Evolutionary conservation across 2,113 vertebrate species (phyloP).

Genomic region (Ptyas mucosa): DNA sequence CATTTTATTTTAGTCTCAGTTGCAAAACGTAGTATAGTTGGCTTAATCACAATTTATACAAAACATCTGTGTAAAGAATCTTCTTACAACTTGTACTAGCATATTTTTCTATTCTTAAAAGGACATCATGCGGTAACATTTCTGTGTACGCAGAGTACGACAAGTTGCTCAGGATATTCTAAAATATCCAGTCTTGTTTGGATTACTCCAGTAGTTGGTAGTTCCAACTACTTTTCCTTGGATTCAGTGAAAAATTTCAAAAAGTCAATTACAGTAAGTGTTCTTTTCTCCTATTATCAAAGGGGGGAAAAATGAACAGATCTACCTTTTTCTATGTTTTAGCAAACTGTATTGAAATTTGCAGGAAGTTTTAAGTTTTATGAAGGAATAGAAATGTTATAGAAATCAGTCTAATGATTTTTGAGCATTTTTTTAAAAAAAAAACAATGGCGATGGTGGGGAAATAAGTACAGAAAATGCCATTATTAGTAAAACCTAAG

Average conservation of each 20-base stretch:
- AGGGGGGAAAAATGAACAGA: background rate
- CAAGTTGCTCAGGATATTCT: background rate
- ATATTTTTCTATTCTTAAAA: background rate
- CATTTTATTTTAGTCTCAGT: background rate
- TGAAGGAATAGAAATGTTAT: background rate
- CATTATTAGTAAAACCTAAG: background rate
- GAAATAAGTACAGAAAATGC: background rate
- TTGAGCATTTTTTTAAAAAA: background rate
- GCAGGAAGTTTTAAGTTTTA: background rate
- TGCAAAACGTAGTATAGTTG: background rate
- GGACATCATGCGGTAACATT: background rate
- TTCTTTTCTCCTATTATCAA: background rate
- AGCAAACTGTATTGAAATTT: background rate
- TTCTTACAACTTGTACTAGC: background rate
- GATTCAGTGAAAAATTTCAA: background rate
- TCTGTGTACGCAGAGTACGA: background rate
- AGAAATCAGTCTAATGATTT: background rate
- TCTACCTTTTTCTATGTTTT: background rate
- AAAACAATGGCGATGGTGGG: background rate
- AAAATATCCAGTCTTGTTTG: background rate
- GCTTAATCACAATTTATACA: background rate
- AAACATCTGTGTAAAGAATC: background rate
- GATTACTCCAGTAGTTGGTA: background rate
- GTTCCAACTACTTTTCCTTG: background rate
- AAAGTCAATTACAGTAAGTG: background rate